Evolutionary conservation across 2,797 vertebrate genomes (phyloP), one percentile per base, ranked within the genome.

Genomic region (Schizopygopsis pylzovi): DNA sequence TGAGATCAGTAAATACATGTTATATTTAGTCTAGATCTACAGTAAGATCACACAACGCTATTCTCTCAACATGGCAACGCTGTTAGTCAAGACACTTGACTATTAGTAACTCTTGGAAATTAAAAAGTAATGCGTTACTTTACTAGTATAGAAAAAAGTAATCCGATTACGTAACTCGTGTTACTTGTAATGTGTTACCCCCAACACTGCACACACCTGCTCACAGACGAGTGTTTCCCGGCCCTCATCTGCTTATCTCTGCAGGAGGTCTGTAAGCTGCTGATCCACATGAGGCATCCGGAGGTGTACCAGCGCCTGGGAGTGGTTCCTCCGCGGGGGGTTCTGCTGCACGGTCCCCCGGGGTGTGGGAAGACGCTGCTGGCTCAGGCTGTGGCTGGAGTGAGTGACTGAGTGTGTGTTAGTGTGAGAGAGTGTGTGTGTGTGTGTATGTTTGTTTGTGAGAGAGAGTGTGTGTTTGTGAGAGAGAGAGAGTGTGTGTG

Each of bases 301-400:
- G 98, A 99, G 90, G 95, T 99, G 16, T 99, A 98, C 92, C 96
- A 94, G 87, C 95, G 96, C 88, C 94, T 99, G 39, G 98, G 98
- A 0, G 96, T 98, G 82, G 93, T 96, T 28, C 97, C 98, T 43
- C 97, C 97, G 0, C 94, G 96, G 0, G 98, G 98, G 6, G 97
- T 99, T 87, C 97, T 99, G 9, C 93, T 99, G 1, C 98, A 99
- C 0, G 98, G 98, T 0, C 98, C 98, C 0, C 98, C 98, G 0
- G 98, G 98, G 52, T 99, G 98, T 88, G 98, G 98, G 49, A 99
- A 99, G 91, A 99, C 98, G 0, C 92, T 99, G 52, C 93, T 99
- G 76, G 98, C 98, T 2, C 97, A 98, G 85, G 98, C 98, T 6
- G 96, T 99, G 88, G 97, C 97, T 28, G 98, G 98, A 93, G 98